Evolutionary conservation across 2,888 invertebrate species (phyloP), one percentile per base, ranked within the genome.

Genomic region (Tetheella fluctuosa): DNA sequence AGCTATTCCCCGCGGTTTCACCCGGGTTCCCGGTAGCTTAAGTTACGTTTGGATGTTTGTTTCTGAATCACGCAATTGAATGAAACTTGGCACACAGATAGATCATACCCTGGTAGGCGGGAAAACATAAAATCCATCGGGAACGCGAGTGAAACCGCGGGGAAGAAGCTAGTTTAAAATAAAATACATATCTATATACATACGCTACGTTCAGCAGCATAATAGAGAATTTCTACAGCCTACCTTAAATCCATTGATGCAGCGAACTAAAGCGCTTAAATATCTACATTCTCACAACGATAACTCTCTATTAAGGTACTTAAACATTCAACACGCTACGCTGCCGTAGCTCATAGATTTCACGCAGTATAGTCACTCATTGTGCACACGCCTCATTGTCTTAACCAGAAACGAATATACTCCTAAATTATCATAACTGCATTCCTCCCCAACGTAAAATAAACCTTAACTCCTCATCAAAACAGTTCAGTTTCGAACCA

Each of bases 311-410:
- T 68, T 68, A 68, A 67, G 69, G 64, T 59, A 63, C 63, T 63
- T 69, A 63, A 68, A 69, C 67, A 64, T 64, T 68, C 63, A 69
- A 69, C 67, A 64, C 63, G 67, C 64, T 59, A 64, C 64, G 64
- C 64, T 67, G 69, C 67, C 71, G 69, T 48, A 48, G 55, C 70
- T 79, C 78, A 78, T 74, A 81, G 77, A 82, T 81, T 81, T 79
- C 77, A 79, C 77, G 77, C 80, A 78, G 80, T 80, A 81, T 80
- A 77, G 81, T 81, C 79, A 70, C 74, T 77, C 81, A 78, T 78
- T 80, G 75, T 80, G 70, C 75, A 71, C 73, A 74, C 72, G 71
- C 76, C 74, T 81, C 77, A 85, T 86, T 86, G 86, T 85, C 80
- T 67, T 67, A 65, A 68, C 67, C 64, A 64, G 64, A 65, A 71